Evolutionary conservation across 2,888 invertebrate species (phyloP), one percentile per base, ranked within the genome.

Genomic region (Salpingus planirostris): DNA sequence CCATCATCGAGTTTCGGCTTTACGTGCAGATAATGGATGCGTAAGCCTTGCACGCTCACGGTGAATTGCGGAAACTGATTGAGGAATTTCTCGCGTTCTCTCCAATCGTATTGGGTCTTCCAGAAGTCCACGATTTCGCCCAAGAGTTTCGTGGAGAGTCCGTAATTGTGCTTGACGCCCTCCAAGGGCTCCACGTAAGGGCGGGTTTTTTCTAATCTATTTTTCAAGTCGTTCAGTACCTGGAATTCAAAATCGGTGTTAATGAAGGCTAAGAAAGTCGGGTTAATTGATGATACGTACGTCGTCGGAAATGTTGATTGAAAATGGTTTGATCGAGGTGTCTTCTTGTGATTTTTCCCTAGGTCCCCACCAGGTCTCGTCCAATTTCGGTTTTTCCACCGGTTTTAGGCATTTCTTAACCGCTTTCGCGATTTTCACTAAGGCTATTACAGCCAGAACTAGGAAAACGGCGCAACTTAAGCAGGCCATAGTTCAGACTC

Each of bases 131-230:
- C 57, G 8, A 90, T 67, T 39, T 71, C 69, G 6, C 70, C 65
- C 3, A 89, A 59, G 40, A 76, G 76, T 18, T 75, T 66, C 0
- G 78, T 65, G 52, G 86, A 82, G 56, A 90, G 78, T 2, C 92
- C 92, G 50, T 89, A 89, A 33, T 77, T 72, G 61, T 87, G 89
- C 5, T 72, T 75, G 0, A 69, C 61, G 29, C 71, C 73, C 58
- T 83, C 78, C 24, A 83, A 52, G 0, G 84, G 23, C 8, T 6
- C 7, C 10, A 11, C 10, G 23, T 8, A 23, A 4, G 23, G 23
- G 5, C 23, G 23, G 8, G 23, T 11, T 4, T 5, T 11, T 11
- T 5, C 4, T 11, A 23, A 11, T 23, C 23, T 5, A 8, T 23
- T 4, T 11, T 23, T 8, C 4, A 23, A 11, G 23, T 23, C 23